Evolutionary conservation across 2,113 vertebrate genomes (phyloP), one percentile per base, ranked within the genome.

Genomic region (Turdus rufiventris): DNA sequence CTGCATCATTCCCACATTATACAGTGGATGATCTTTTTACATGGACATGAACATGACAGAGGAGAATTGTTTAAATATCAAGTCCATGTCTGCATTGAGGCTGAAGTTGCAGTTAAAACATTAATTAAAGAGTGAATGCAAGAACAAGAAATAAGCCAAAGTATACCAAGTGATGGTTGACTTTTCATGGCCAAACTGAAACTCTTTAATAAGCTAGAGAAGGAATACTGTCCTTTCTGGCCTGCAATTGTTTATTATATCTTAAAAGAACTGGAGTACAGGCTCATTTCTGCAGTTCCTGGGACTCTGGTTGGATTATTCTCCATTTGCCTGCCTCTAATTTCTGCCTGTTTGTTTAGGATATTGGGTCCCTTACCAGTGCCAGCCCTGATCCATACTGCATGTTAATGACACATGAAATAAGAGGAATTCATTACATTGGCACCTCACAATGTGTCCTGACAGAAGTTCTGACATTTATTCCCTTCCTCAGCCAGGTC

Each of bases 1-100:
- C 50, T 88, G 40, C 51, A 26, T 56, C 13, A 4, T 24, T 40
- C 20, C 31, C 18, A 8, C 0, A 0, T 51, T 56, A 33, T 6
- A 10, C 3, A 29, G 16, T 9, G 67, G 33, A 31, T 45, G 3
- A 51, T 47, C 11, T 56, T 73, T 85, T 62, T 45, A 43, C 19
- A 5, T 42, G 50, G 40, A 8, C 23, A 18, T 4, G 2, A 70
- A 40, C 31, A 7, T 6, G 63, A 13, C 20, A 68, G 65, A 83
- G n/a, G 33, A 75, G 12, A 56, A 38, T 24, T 71, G 12, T 60
- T 94, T 74, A 45, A 92, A 56, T 14, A 19, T 25, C 17, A 53
- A 57, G 18, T 38, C 42, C 24, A 1, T 63, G 10, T 43, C 34
- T 80, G 24, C 72, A 82, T 53, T 2, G 3, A 78, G 65, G 71